phyloP scores from a whole-genome alignment of 2,888 invertebrate species.

The Sarcophaga carnaria region DNA sequence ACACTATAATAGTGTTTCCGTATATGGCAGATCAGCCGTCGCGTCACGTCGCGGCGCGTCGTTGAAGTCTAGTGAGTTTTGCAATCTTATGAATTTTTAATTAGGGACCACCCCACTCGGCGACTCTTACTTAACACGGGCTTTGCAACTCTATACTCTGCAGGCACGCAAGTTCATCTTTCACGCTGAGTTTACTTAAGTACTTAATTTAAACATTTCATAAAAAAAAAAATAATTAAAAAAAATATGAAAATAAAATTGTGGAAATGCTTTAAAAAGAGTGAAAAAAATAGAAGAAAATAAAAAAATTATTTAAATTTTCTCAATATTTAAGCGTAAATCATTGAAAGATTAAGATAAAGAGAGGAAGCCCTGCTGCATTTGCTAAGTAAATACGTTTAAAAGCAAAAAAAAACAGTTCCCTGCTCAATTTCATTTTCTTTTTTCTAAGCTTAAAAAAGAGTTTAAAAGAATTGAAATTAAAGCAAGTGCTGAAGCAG shows the following conservation, averaged over 20 bases:
- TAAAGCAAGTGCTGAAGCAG: slow-evolving; percentile 59
- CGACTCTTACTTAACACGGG: background rate
- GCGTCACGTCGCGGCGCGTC: no score
- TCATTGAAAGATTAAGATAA: slow-evolving; percentile 28
- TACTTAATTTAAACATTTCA: slow-evolving; percentile 32
- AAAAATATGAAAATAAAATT: slow-evolving; percentile 23
- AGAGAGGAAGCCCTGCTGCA: background rate
- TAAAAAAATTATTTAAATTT: slow-evolving; percentile 33
- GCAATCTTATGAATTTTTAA: slow-evolving; percentile 33
- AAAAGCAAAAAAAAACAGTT: background rate
- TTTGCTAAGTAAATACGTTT: background rate
- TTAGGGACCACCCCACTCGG: background rate
- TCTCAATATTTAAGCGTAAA: slow-evolving; percentile 44
- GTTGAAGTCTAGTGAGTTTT: slow-evolving; percentile 41
- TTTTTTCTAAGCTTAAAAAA: background rate
- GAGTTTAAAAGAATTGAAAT: slow-evolving; percentile 17
- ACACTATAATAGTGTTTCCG: background rate
- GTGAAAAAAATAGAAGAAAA: background rate
- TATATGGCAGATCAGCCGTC: no score
- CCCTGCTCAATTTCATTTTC: background rate
- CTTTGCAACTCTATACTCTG: background rate
- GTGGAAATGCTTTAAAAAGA: slow-evolving; percentile 16
- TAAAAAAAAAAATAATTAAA: slow-evolving; percentile 11
- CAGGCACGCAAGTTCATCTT: slow-evolving; percentile 42
- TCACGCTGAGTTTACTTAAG: slow-evolving; percentile 44